Conservation (phyloP, 2,888 invertebrate species). For the Eristalinus sepulchralis region DNA sequence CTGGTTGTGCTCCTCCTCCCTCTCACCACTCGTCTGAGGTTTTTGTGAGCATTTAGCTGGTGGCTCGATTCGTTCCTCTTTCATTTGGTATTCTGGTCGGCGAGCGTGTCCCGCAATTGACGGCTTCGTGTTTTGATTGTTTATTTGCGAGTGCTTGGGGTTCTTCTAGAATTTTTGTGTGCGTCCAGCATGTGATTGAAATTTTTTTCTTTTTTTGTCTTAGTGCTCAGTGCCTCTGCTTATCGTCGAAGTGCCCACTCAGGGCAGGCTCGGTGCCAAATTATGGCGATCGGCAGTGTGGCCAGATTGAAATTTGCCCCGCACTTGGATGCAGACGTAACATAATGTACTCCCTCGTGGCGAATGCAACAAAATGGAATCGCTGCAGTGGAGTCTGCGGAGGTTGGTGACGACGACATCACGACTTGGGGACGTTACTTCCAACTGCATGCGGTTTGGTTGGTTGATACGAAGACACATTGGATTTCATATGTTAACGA, state of each 20-base stretch:
- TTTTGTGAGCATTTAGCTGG: conserved; percentile 43
- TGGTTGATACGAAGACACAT: background rate
- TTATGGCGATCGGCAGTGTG: conserved; percentile 5
- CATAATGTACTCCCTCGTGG: background rate
- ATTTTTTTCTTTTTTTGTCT: conserved; percentile 9
- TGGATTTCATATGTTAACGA: background rate
- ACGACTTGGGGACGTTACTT: background rate
- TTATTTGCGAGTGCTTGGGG: conserved; percentile 38
- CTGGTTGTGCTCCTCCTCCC: conserved; percentile 13
- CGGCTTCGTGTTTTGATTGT: conserved; percentile 67
- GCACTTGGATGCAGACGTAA: background rate
- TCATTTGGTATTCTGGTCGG: conserved; percentile 57
- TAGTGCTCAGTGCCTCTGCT: background rate
- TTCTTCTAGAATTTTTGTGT: conserved; percentile 53
- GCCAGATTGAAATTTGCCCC: background rate
- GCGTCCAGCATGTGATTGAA: conserved; percentile 38
- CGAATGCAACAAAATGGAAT: background rate
- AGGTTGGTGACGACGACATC: background rate
- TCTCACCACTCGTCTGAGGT: background rate
- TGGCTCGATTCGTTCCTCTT: conserved; percentile 54
- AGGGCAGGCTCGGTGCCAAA: background rate
- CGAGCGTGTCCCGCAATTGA: conserved; percentile 65
- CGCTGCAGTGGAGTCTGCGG: background rate
- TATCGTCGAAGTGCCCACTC: conserved; percentile 37
- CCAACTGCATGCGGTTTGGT: background rate